A percentile compares a stretch with the other conserved stretches of the same genome.
Evolutionary conservation across 2,113 vertebrate species (phyloP).

Genomic region (Entomyzon cyanotis): DNA sequence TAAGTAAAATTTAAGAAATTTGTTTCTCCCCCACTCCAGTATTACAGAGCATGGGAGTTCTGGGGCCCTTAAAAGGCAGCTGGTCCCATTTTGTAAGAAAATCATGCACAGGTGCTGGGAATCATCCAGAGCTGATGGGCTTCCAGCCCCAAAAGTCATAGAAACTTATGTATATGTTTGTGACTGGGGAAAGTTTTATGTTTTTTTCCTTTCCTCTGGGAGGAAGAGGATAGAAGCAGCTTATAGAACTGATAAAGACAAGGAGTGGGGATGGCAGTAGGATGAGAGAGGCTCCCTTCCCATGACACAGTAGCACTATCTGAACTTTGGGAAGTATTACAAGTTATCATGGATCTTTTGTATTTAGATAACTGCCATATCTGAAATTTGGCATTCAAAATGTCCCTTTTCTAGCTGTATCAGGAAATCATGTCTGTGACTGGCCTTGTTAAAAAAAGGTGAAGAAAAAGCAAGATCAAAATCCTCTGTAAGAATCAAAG

Average conservation of each 20-base stretch:
- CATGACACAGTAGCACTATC: not conserved
- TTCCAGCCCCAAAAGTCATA: not conserved
- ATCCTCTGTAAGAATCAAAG: not conserved
- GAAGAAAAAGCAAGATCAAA: not conserved
- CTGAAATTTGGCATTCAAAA: not conserved
- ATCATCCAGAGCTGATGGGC: not conserved
- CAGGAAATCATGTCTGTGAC: not conserved
- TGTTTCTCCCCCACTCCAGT: not conserved
- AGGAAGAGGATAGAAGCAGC: not conserved
- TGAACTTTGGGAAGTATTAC: not conserved
- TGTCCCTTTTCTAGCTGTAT: not conserved
- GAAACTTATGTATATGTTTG: not conserved
- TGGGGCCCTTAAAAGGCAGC: constrained; percentile 23
- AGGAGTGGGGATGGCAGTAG: not conserved
- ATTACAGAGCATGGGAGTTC: not conserved
- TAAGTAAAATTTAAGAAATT: not conserved
- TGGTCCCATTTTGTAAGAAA: constrained; percentile 10
- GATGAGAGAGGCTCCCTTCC: not conserved
- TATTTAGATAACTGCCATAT: not conserved
- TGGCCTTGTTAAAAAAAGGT: not conserved
- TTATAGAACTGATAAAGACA: not conserved
- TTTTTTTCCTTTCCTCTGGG: not conserved
- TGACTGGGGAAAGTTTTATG: not conserved
- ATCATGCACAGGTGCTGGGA: constrained; percentile 3
- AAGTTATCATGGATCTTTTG: not conserved